Evolutionary conservation across 2,888 invertebrate genomes (phyloP).

Genomic region (Sphinx pinastri): DNA sequence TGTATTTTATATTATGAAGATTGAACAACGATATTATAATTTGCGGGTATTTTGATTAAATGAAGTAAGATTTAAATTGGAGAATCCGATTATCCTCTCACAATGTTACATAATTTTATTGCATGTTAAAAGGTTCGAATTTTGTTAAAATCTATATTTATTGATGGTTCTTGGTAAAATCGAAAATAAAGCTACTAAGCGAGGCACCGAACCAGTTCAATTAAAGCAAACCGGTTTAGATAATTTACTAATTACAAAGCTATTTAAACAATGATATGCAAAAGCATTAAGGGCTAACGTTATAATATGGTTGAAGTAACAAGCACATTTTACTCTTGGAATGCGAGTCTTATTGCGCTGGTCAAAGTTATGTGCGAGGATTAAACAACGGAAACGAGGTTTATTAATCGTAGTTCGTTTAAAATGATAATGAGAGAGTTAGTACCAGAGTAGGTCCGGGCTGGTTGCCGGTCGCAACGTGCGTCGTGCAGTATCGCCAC

Average conservation of each 20-base stretch:
- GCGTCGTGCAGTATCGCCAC: slow-evolving; percentile 37
- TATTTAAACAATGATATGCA: slow-evolving; percentile 32
- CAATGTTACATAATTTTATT: slow-evolving; percentile 22
- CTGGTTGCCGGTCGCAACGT: background rate
- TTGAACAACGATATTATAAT: background rate
- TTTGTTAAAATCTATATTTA: background rate
- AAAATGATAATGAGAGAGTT: slow-evolving; percentile 12
- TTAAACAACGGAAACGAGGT: background rate
- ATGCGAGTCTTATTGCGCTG: background rate
- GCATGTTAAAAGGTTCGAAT: background rate
- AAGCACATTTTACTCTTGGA: background rate
- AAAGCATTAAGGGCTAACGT: background rate
- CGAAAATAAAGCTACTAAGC: background rate
- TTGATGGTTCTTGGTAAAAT: background rate
- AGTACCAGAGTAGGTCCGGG: background rate
- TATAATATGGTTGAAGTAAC: slow-evolving; percentile 1
- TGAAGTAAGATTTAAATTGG: background rate
- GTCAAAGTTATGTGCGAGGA: background rate
- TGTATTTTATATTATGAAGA: background rate
- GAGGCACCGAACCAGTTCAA: background rate
- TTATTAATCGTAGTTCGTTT: slow-evolving; percentile 2
- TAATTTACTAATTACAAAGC: slow-evolving; percentile 49
- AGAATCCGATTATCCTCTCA: background rate
- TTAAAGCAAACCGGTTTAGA: slow-evolving; percentile 40
- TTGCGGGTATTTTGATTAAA: background rate